Base-by-base conservation (phyloP, 2,888 invertebrate species). In the Cataglyphis cursor region DNA sequence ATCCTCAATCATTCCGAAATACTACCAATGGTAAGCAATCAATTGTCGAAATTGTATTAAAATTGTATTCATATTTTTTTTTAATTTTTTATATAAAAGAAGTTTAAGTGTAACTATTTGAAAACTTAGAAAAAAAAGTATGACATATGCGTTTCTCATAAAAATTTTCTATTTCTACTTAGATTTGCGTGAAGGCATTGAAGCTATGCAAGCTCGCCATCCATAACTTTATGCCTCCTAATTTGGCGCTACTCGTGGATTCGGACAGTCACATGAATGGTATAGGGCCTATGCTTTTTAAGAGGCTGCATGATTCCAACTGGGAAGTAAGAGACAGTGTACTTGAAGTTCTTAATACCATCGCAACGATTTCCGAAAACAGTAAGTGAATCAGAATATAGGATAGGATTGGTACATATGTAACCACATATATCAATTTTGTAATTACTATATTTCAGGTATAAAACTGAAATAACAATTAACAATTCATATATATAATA, bases 301-400 rank as follows among this genome's bases (percentile, higher is more conserved):
- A 96, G 93, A 97, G 97, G 92, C 95, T 97, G 92, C 97, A 97
- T 88, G 97, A 97, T 92, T 94, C 96, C 4, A 95, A 96, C 70
- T 98, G 98, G 98, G 98, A 98, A 94, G 96, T 98, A 0, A 95
- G 97, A 57, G 98, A 98, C 90, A 97, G 97, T 5, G 97, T 97
- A 0, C 92, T 98, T 38, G 98, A 98, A 93, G 95, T 98, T 59
- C 94, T 98, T 9, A 96, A 96, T 62, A 97, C 97, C 0, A 96
- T 97, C 92, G 96, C 97, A 0, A 95, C 95, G 61, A 96, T 98
- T 87, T 97, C 97, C 0, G 96, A 96, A 93, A 95, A 96, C 85
- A 97, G 98, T 98, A 95, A 96, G 96, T 88, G 18, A 62, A 80
- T 74, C 10, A 61, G 6, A 61, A 64, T 31, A 54, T 74, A 48